Percentiles rank a stretch among this genome's conserved stretches.
Evolutionary conservation across 2,888 invertebrate species (phyloP).

Genomic region (Drosophila limbata): DNA sequence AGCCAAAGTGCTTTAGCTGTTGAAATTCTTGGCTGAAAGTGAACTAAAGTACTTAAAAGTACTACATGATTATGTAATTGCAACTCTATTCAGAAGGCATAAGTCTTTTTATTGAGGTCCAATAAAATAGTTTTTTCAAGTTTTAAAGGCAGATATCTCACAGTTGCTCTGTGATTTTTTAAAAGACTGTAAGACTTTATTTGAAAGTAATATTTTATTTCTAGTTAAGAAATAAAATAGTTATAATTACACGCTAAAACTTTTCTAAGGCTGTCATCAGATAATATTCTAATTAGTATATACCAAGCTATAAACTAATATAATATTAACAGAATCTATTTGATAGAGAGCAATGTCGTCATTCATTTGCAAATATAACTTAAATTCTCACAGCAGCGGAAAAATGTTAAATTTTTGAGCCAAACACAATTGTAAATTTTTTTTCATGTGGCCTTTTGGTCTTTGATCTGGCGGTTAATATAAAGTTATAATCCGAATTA

Average conservation of each 20-base stretch:
- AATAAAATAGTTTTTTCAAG: background rate
- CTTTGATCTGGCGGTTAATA: slow-evolving; percentile 43
- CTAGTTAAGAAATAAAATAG: too few species aligned
- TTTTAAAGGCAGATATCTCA: background rate
- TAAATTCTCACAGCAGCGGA: slow-evolving; percentile 2
- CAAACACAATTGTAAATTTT: slow-evolving; percentile 9
- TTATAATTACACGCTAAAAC: too few species aligned
- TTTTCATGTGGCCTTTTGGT: slow-evolving; percentile 24
- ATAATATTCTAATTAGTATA: too few species aligned
- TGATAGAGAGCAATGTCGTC: background rate
- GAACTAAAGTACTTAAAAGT: slow-evolving; percentile 8
- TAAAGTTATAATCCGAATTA: slow-evolving; percentile 56
- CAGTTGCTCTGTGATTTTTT: too few species aligned
- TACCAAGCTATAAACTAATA: too few species aligned
- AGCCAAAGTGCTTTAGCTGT: slow-evolving; percentile 14
- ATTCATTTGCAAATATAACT: background rate
- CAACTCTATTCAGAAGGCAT: background rate
- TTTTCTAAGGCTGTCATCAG: too few species aligned
- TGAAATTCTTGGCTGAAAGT: slow-evolving; percentile 8
- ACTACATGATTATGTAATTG: slow-evolving; percentile 10
- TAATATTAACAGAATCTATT: background rate
- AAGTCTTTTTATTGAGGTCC: background rate
- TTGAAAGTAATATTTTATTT: too few species aligned
- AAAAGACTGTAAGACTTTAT: too few species aligned
- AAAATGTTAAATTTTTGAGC: background rate